Base-by-base conservation (phyloP, 1,140 invertebrate species). In the Leptinotarsa lineolata region DNA sequence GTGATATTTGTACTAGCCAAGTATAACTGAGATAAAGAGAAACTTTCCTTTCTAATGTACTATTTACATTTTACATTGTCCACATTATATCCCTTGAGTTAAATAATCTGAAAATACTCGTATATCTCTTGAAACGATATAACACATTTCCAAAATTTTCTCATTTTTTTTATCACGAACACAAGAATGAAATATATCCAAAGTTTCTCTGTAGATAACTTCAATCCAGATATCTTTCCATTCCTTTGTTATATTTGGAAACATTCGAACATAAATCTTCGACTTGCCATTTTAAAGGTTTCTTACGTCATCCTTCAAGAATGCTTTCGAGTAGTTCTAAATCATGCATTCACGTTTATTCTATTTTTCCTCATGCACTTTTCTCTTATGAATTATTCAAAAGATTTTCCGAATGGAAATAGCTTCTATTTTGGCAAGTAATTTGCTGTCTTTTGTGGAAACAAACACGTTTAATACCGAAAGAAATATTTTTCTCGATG, bases 301-400 rank as follows among this genome's bases (percentile, higher is more conserved):
- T 15, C 61, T 64, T 21, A 15, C 21, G 20, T 22, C 24, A 64
- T 22, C 61, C 21, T 64, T 64, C 61, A 64, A 30, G 61, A 64
- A 64, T 64, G 20, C 61, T 64, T 22, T 64, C 61, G 24, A 30
- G 21, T 64, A 64, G 20, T 18, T 30, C 61, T 30, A 64, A 64
- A 64, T 64, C 61, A 64, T 64, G 61, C 61, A 64, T 64, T 64
- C 24, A 16, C 61, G 61, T 64, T 64, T 2, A 30, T n/a, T 64
- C 61, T 21, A 64, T 64, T 64, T 21, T 30, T 18, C 24, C 18
- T 54, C 15, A 64, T 64, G 61, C 61, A 64, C 61, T 64, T 64
- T 64, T 64, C 18, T 15, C 20, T 22, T 21, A 64, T 64, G 61
- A 64, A 64, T 64, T 20, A 22, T 22, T 22, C 61, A 64, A 16